Base-by-base conservation (phyloP, 1,140 invertebrate species). In the Notospermus geniculatus region DNA sequence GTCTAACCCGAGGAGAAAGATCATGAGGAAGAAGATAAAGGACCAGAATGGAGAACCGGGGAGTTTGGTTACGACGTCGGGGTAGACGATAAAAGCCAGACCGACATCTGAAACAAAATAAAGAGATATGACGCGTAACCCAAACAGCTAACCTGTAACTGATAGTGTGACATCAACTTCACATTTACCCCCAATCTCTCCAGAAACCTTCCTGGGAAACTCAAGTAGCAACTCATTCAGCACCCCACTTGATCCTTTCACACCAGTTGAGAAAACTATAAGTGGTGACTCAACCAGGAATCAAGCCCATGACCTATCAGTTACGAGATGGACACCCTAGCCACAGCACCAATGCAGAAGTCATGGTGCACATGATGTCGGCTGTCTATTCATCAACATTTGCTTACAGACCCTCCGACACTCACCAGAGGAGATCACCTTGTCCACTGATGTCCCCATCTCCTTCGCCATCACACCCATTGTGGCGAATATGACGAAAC, bases 401-500 rank as follows among this genome's bases (percentile, higher is more conserved):
- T 43, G 19, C 19, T 19, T 43, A 43, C 39, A 45, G 19, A 45
- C 9, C 4, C 19, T 25, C 17, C n/a, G 17, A 19, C n/a, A 30
- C 30, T 7, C 84, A 90, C 90, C 92, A 78, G 91, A 94, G 54
- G 89, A 88, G 30, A 92, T 93, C 1, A 96, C 95, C 79, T 97
- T 92, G 46, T 87, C 89, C 0, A 98, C 91, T 0, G 91, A 90
- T 73, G 90, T 88, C 70, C 92, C 88, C 74, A 94, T 91, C 70
- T 62, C 74, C 59, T 82, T 70, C 0, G 95, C 93, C 94, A 98
- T 97, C 79, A 95, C 97, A 5, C 95, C 95, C 45, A 98, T 90
- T 1, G 98, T 93, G 0, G 95, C 96, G 82, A 98, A 98, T 70
- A 98, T 97, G 2, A 97, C 95, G 76, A 98, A 96, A 13, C 95